phyloP scores from a whole-genome alignment of 1,140 invertebrate genomes.

The Apis mellifera region DNA sequence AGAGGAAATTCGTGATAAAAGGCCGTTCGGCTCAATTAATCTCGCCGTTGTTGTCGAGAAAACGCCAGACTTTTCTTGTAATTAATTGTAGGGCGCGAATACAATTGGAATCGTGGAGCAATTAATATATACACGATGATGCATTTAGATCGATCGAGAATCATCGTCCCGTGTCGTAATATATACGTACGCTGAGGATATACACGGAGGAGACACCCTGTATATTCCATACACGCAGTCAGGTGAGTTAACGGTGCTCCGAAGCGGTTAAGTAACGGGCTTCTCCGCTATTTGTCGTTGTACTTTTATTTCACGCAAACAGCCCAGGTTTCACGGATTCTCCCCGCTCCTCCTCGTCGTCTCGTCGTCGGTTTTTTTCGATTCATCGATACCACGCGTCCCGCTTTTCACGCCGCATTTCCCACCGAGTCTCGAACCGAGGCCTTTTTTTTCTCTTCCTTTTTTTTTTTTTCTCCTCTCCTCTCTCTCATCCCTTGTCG shows the following conservation, averaged over 20 bases:
- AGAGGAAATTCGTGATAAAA: neutral
- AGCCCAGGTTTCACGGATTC: constrained; percentile 59
- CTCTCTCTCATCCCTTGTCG: too few relatives aligned
- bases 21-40: constrained; percentile 18
- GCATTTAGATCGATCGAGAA: neutral
- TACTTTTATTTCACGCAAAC: constrained; percentile 66
- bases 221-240: constrained; percentile 77
- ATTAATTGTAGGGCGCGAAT: neutral
- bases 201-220: constrained; percentile 63
- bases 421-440: neutral
- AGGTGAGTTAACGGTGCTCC: constrained; percentile 81
- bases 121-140: neutral
- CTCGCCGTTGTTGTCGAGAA: neutral
- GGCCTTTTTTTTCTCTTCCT: neutral
- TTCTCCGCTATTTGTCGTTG: constrained; percentile 68
- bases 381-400: constrained; percentile 12
- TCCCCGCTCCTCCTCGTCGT: constrained; percentile 5
- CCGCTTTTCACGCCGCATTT: constrained; percentile 23
- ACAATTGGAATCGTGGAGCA: neutral
- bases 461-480: neutral
- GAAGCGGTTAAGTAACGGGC: constrained; percentile 80
- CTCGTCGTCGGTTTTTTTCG: constrained; percentile 1
- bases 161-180: neutral
- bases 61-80: neutral
- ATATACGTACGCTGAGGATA: constrained; percentile 17